A percentile compares a stretch with the other conserved stretches of the same genome.
phyloP scores from a whole-genome alignment of 2,888 invertebrate species.

The Phyllotreta striolata region DNA sequence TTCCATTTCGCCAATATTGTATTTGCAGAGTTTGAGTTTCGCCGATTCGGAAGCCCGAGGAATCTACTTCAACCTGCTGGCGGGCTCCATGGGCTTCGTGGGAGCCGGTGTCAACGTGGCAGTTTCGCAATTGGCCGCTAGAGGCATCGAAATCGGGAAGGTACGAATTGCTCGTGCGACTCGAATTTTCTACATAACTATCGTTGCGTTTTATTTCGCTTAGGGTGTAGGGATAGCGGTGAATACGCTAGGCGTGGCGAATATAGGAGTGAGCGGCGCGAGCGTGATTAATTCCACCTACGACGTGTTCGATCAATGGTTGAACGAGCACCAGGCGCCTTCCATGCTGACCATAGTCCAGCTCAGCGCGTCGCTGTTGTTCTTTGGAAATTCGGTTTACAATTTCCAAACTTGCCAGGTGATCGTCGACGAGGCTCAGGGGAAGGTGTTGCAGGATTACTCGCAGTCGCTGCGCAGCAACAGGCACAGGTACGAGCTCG shows the following conservation, averaged over 20 bases:
- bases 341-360: slow-evolving; percentile 61
- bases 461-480: slow-evolving; percentile 65
- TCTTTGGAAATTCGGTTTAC: slow-evolving; percentile 55
- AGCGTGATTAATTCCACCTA: slow-evolving; percentile 51
- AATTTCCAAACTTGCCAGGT: slow-evolving; percentile 49
- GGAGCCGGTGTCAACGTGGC: slow-evolving; percentile 65
- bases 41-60: slow-evolving; percentile 67
- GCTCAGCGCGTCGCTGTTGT: slow-evolving; percentile 51
- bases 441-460: slow-evolving; percentile 64
- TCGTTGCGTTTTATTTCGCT: slow-evolving; percentile 4
- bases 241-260: slow-evolving; percentile 50
- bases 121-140: slow-evolving; percentile 62
- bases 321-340: slow-evolving; percentile 48
- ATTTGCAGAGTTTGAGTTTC: slow-evolving; percentile 56
- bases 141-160: slow-evolving; percentile 52
- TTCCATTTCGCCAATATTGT: slow-evolving; percentile 7
- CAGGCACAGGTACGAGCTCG: slow-evolving; percentile 58
- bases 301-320: slow-evolving; percentile 52
- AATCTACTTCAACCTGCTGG: slow-evolving; percentile 68
- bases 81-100: slow-evolving; percentile 65
- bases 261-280: slow-evolving; percentile 52
- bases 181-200: too few relatives aligned
- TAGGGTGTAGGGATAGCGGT: slow-evolving; percentile 45
- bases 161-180: slow-evolving; percentile 36
- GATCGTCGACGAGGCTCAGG: slow-evolving; percentile 64